Percentiles rank a stretch among this genome's conserved stretches.
phyloP scores from a whole-genome alignment of 2,113 vertebrate species.

The Phalacrocorax carbo region DNA sequence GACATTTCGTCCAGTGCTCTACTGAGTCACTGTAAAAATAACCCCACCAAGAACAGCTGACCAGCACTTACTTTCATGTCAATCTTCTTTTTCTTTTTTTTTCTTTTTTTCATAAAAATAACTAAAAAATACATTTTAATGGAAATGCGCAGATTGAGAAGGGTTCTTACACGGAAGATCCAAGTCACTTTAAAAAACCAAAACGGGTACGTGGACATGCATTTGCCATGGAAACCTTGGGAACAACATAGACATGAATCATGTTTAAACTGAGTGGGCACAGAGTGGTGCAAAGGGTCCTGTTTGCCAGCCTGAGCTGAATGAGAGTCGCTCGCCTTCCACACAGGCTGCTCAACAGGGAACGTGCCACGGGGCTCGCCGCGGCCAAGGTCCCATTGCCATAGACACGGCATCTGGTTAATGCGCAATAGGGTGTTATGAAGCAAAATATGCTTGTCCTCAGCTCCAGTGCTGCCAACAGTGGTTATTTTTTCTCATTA shows the following conservation, averaged over 20 bases:
- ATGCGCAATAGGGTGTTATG: neutral
- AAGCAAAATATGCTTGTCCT: neutral
- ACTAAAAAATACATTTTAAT: neutral
- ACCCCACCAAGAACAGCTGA: slow-evolving; percentile 56
- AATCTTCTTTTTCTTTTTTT: neutral
- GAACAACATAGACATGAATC: slow-evolving; percentile 52
- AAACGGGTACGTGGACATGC: neutral
- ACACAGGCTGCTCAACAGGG: neutral
- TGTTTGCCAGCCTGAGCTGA: neutral
- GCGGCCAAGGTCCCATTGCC: neutral
- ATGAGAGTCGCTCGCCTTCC: neutral
- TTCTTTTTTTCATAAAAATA: neutral
- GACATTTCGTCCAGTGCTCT: neutral
- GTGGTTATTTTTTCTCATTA: neutral
- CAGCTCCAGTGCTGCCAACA: slow-evolving; percentile 9
- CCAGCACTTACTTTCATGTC: neutral
- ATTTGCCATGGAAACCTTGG: slow-evolving; percentile 44
- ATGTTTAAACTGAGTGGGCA: slow-evolving; percentile 48
- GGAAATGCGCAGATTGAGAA: neutral
- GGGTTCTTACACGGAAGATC: neutral
- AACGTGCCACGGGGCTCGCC: rapidly evolving
- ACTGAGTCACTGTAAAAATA: slow-evolving; percentile 62
- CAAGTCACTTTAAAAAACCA: neutral
- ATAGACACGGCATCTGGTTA: neutral
- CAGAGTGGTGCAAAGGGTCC: neutral